These are phyloP conservation scores for Diaperis boleti DNA, from an alignment of 2,888 invertebrate species.

Conservation along the genomic window DNA sequence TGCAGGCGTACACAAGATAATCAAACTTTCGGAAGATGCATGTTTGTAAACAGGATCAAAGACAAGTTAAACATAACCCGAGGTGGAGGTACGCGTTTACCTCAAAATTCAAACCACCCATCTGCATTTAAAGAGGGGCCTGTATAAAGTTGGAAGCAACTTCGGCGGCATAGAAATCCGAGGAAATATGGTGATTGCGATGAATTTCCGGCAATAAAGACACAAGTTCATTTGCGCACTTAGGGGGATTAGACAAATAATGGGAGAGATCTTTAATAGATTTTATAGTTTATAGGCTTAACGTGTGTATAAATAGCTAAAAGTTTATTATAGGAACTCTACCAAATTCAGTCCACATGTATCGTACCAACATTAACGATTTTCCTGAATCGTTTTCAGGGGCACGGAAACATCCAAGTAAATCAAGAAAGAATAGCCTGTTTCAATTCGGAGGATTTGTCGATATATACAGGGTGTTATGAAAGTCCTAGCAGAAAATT, in stretches of 20 bases:
- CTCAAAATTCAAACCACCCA: slow-evolving; percentile 18
- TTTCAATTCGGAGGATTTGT: too few species aligned
- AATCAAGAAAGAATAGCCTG: too few species aligned
- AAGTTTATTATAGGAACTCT: too few species aligned
- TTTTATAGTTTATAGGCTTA: too few species aligned
- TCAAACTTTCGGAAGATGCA: slow-evolving; percentile 36
- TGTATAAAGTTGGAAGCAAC: slow-evolving; percentile 9
- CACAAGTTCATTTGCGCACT: not conserved
- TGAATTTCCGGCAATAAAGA: slow-evolving; percentile 1
- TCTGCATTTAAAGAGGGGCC: not conserved
- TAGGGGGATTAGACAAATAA: not conserved
- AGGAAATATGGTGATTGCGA: slow-evolving; percentile 12
- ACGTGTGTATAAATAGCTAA: too few species aligned
- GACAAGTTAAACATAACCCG: slow-evolving; percentile 31
- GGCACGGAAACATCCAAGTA: too few species aligned
- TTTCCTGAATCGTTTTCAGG: too few species aligned
- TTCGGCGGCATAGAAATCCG: slow-evolving; percentile 1
- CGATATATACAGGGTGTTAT: too few species aligned
- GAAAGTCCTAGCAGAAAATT: too few species aligned
- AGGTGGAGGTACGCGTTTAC: not conserved
- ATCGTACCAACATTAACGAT: too few species aligned
- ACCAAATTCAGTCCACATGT: too few species aligned
- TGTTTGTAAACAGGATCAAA: slow-evolving; percentile 43
- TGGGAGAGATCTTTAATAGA: not conserved
- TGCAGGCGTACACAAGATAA: slow-evolving; percentile 36